Percentiles rank a stretch among this genome's conserved stretches.
These are phyloP conservation scores for Cercopithecus petaurista DNA, from an alignment of 2,797 vertebrate species.

Conservation along the genomic window DNA sequence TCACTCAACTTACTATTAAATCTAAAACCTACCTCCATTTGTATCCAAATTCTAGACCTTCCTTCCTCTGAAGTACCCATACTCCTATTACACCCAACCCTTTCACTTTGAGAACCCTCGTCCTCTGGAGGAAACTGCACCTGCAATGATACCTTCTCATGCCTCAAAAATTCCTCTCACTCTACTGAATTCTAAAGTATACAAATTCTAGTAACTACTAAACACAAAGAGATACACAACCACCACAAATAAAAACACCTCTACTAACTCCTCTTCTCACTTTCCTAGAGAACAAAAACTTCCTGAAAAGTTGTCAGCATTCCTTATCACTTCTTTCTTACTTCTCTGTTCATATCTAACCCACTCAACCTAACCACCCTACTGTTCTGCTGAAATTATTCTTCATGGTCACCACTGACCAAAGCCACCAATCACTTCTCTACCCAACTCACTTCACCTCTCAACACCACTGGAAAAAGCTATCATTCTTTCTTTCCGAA, in stretches of 20 bases:
- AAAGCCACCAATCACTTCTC: background rate
- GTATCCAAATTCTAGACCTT: background rate
- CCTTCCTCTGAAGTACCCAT: background rate
- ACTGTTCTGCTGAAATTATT: background rate
- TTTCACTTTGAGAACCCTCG: background rate
- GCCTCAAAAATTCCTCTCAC: background rate
- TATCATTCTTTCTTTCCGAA: background rate
- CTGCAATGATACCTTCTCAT: background rate
- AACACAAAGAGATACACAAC: background rate
- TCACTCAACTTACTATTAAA: background rate
- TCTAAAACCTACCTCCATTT: background rate
- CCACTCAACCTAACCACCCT: background rate
- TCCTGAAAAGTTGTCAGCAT: background rate
- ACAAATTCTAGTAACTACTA: background rate
- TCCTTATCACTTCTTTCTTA: background rate
- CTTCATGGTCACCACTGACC: background rate
- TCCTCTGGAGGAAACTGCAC: background rate
- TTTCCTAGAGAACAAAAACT: background rate
- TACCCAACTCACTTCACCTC: background rate
- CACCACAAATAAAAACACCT: background rate
- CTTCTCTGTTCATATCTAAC: background rate
- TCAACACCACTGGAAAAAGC: background rate
- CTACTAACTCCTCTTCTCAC: background rate
- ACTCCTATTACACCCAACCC: background rate
- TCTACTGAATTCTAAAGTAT: background rate